These are phyloP conservation scores for Lepisosteus oculatus DNA, from an alignment of 2,113 vertebrate genomes.

Conservation along the genomic window DNA sequence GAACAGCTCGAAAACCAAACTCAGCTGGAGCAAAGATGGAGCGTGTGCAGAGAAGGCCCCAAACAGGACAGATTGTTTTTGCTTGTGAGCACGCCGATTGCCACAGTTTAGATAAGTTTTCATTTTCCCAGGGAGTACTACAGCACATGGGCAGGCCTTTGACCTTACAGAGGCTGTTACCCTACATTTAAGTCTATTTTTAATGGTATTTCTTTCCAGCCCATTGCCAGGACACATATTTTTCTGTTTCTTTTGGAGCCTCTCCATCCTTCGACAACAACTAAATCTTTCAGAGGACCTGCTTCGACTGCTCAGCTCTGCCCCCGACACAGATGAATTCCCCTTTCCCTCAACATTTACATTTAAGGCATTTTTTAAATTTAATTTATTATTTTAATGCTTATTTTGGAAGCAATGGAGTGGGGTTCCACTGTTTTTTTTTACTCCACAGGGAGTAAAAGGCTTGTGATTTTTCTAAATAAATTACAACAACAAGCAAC, in stretches of 20 bases:
- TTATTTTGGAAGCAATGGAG: not conserved
- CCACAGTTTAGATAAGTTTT: not conserved
- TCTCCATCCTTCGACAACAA: slow-evolving; percentile 33
- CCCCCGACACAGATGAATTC: slow-evolving; percentile 8
- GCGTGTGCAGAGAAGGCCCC: too few relatives aligned
- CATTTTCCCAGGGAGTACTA: slow-evolving; percentile 43
- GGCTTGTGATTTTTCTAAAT: too few relatives aligned
- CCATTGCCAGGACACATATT: slow-evolving; percentile 13
- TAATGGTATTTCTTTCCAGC: slow-evolving; percentile 34
- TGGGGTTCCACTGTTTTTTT: not conserved
- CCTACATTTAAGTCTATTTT: slow-evolving; percentile 77
- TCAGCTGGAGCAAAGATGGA: too few relatives aligned
- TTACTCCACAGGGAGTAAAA: not conserved
- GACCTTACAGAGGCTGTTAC: slow-evolving; percentile 54
- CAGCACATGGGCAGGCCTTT: slow-evolving; percentile 35
- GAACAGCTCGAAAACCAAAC: too few relatives aligned
- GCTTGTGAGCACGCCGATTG: not conserved
- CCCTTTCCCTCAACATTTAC: slow-evolving; percentile 38
- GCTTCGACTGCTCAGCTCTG: not conserved
- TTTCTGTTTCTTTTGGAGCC: not conserved
- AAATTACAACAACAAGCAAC: too few relatives aligned
- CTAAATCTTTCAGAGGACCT: slow-evolving; percentile 22
- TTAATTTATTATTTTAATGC: not conserved
- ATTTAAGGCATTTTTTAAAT: not conserved
- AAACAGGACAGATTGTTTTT: not conserved